A percentile compares a stretch with the other conserved stretches of the same genome.
phyloP scores from a whole-genome alignment of 2,888 invertebrate species.

The Cancer borealis region DNA sequence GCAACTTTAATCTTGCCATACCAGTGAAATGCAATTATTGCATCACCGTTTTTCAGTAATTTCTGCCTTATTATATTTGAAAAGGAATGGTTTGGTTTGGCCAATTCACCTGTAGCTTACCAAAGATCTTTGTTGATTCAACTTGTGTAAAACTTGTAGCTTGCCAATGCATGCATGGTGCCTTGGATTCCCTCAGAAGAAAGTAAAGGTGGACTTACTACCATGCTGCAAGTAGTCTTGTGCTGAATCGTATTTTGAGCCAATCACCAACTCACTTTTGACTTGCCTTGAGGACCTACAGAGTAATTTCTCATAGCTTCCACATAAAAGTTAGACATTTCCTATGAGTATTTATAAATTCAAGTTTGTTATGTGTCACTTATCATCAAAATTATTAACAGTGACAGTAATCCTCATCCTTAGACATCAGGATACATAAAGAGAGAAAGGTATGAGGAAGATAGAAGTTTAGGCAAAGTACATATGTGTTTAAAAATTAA shows the following conservation, averaged over 20 bases:
- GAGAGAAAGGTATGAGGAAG: background rate
- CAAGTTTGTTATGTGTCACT: background rate
- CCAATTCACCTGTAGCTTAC: background rate
- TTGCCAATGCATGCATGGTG: background rate
- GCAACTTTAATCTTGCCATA: background rate
- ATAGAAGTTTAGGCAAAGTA: background rate
- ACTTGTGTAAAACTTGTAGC: background rate
- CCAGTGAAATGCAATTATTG: background rate
- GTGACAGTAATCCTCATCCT: background rate
- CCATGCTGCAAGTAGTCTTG: background rate
- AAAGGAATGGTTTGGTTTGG: background rate
- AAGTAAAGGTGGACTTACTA: background rate
- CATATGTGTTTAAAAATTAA: background rate
- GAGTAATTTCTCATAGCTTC: background rate
- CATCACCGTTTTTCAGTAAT: background rate
- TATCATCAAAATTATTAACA: background rate
- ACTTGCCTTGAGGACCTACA: background rate
- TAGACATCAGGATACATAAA: no score
- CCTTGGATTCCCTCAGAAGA: no score
- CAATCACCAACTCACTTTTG: background rate
- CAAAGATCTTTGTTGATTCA: background rate
- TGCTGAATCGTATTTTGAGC: background rate
- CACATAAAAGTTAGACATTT: background rate
- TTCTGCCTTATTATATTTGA: background rate
- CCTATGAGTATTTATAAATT: no score